phyloP scores from a whole-genome alignment of 2,888 invertebrate genomes.

The Troides helena region DNA sequence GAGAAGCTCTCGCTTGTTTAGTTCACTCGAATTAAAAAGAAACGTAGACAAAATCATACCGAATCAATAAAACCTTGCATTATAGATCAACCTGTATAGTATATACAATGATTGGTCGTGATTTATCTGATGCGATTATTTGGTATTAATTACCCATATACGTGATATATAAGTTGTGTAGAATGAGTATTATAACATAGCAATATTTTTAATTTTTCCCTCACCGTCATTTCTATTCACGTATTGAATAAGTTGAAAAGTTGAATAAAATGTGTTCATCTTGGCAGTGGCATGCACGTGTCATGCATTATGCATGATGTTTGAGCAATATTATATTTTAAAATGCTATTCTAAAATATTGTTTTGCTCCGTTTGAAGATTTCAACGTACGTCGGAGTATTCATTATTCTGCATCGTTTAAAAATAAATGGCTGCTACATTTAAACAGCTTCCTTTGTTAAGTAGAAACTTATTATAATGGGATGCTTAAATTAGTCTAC shows the following conservation, averaged over 20 bases:
- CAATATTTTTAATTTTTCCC: neutral
- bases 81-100: too few species aligned
- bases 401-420: neutral
- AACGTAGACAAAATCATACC: too few species aligned
- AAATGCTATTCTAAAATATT: conserved; percentile 6
- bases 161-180: too few species aligned
- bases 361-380: conserved; percentile 2
- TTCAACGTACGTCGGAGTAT: neutral
- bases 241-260: conserved; percentile 8
- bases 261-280: conserved; percentile 8
- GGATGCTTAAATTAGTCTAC: too few species aligned
- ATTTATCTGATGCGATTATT: too few species aligned
- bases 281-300: conserved; percentile 1
- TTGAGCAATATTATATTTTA: conserved; percentile 10
- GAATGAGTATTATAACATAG: neutral
- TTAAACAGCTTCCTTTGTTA: neutral
- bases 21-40: too few species aligned
- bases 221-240: neutral
- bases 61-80: too few species aligned
- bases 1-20: too few species aligned
- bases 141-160: too few species aligned
- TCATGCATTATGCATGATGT: conserved; percentile 12
- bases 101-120: too few species aligned
- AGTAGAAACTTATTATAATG: neutral
- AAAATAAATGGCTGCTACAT: neutral